Conservation (phyloP, 30 jellyfish, hydroid and myxozoan species). For the Thelohanellus kitauei region DNA sequence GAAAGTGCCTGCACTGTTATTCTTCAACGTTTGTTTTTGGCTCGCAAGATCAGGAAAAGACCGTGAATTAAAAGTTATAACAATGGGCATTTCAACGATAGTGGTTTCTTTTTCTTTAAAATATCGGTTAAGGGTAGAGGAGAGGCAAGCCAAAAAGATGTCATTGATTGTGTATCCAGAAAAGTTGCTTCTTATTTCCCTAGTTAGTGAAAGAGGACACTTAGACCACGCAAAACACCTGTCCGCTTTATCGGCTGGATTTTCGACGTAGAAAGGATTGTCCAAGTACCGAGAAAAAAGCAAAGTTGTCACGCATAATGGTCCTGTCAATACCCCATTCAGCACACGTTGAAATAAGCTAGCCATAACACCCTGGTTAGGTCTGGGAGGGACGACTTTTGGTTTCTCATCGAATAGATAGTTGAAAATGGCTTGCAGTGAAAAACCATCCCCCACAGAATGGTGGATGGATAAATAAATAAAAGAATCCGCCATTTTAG, state of each 20-base stretch:
- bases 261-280: slow-evolving; percentile 38
- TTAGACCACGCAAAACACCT: too few relatives aligned
- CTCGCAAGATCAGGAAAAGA: too few relatives aligned
- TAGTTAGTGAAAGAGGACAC: too few relatives aligned
- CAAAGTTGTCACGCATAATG: slow-evolving; percentile 25
- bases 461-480: slow-evolving; percentile 38
- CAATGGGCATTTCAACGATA: slow-evolving; percentile 36
- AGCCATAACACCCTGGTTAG: slow-evolving; percentile 26
- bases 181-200: too few relatives aligned
- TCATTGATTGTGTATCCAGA: slow-evolving; percentile 88
- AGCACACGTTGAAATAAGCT: slow-evolving; percentile 20
- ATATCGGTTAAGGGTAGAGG: slow-evolving; percentile 53
- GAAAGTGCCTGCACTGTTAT: slow-evolving; percentile 69
- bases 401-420: slow-evolving; percentile 55
- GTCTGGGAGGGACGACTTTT: slow-evolving; percentile 27
- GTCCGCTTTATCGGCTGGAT: slow-evolving; percentile 31
- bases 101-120: slow-evolving; percentile 11
- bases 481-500: too few relatives aligned
- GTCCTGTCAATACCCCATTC: slow-evolving; percentile 59
- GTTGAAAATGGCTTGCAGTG: slow-evolving; percentile 49
- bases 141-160: slow-evolving; percentile 45
- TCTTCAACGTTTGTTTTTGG: slow-evolving; percentile 34
- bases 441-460: slow-evolving; percentile 80
- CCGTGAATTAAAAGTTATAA: slow-evolving; percentile 74
- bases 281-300: slow-evolving; percentile 20